phyloP scores from a whole-genome alignment of 2,797 vertebrate genomes.

The Lagocephalus sceleratus region DNA sequence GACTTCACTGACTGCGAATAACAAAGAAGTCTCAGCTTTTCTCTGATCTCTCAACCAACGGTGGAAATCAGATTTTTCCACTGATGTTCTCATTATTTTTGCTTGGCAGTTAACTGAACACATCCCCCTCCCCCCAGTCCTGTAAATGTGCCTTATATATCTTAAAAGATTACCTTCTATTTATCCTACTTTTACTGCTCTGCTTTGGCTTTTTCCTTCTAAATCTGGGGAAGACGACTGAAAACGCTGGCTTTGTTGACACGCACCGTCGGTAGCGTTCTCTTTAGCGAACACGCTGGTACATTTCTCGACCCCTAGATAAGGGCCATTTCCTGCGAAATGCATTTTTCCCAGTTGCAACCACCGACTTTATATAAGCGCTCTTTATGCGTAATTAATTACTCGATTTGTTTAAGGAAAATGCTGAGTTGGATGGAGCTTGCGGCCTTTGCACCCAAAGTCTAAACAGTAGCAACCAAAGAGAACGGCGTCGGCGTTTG shows the following conservation, averaged over 20 bases:
- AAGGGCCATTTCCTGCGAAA: too few species aligned
- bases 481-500: too few species aligned
- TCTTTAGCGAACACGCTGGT: too few species aligned
- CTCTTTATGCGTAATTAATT: too few species aligned
- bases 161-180: slow-evolving; percentile 21
- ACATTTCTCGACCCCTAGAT: too few species aligned
- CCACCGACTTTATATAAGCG: too few species aligned
- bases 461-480: too few species aligned
- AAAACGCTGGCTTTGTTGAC: slow-evolving; percentile 34
- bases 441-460: too few species aligned
- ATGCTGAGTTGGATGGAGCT: too few species aligned
- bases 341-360: too few species aligned
- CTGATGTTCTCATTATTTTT: slow-evolving; percentile 18
- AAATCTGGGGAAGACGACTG: slow-evolving; percentile 19
- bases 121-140: slow-evolving; percentile 7
- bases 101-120: slow-evolving; percentile 50
- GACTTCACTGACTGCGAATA: slow-evolving; percentile 18
- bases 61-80: slow-evolving; percentile 13
- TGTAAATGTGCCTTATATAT: slow-evolving; percentile 53
- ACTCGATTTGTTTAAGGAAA: too few species aligned
- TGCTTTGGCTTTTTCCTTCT: slow-evolving; percentile 6
- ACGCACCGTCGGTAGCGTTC: neutral
- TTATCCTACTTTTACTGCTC: slow-evolving; percentile 2
- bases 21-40: slow-evolving; percentile 15
- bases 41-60: too few species aligned